These are phyloP conservation scores for Protaetia brevitarsis DNA, from an alignment of 1,140 invertebrate species.

Conservation along the genomic window DNA sequence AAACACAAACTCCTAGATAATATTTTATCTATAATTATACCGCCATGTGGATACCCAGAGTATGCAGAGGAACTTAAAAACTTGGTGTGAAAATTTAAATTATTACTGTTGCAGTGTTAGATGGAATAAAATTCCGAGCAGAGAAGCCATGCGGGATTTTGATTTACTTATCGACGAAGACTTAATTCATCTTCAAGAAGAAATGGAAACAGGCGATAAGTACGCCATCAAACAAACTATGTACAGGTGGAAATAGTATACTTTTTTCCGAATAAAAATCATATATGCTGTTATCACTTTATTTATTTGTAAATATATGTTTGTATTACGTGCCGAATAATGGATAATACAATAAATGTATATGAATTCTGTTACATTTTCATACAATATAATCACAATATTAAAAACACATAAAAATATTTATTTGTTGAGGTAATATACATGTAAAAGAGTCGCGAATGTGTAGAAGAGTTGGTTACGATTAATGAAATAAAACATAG, in stretches of 20 bases:
- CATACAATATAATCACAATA: too few species aligned
- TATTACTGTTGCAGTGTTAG: conserved; percentile 60
- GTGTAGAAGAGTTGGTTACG: too few species aligned
- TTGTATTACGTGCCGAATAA: background rate
- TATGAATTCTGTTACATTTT: background rate
- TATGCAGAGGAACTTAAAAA: too few species aligned
- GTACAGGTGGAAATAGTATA: conserved; percentile 17
- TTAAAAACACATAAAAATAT: conserved; percentile 3
- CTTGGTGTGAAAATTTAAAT: too few species aligned
- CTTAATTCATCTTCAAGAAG: conserved; percentile 46
- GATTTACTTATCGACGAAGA: conserved; percentile 87
- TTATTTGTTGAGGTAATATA: background rate
- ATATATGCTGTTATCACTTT: background rate
- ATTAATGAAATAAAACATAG: too few species aligned
- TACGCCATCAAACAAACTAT: background rate
- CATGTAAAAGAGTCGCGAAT: too few species aligned
- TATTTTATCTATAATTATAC: conserved; percentile 87
- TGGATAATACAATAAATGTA: background rate
- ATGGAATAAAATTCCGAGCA: conserved; percentile 84
- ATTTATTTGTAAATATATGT: background rate
- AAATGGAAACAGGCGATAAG: conserved; percentile 19
- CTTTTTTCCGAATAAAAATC: background rate
- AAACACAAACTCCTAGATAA: conserved; percentile 96
- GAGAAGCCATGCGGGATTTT: conserved; percentile 82
- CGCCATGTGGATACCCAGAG: conserved; percentile 87